These are phyloP conservation scores for Platyrinchus mystaceus DNA, from an alignment of 2,797 vertebrate species.

Conservation along the genomic window DNA sequence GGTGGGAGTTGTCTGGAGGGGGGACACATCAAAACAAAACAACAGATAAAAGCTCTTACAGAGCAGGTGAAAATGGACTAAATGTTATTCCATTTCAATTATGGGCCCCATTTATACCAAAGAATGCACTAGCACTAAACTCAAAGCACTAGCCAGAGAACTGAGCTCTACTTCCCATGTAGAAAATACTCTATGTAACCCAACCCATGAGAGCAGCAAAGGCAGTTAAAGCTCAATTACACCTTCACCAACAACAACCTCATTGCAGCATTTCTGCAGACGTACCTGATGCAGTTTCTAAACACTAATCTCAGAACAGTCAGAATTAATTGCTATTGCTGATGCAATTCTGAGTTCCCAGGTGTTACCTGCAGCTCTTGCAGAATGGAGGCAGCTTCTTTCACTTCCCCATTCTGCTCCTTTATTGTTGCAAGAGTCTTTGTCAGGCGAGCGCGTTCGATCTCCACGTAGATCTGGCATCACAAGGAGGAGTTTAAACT, in stretches of 20 bases:
- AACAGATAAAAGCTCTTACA: background rate
- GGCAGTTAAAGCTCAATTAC: background rate
- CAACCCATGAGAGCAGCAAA: background rate
- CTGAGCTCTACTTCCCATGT: background rate
- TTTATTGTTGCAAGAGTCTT: constrained; percentile 94
- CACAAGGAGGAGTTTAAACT: background rate
- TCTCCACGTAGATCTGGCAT: constrained; percentile 95
- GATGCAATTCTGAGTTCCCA: background rate
- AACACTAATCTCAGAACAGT: background rate
- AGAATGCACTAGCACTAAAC: background rate
- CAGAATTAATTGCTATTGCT: background rate
- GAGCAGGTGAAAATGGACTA: background rate
- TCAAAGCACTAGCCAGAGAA: background rate
- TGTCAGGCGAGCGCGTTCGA: constrained; percentile 94
- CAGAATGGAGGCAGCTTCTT: constrained; percentile 93
- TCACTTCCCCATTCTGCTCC: constrained; percentile 92
- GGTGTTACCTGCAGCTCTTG: constrained; percentile 91
- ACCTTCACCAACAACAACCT: background rate
- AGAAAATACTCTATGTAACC: background rate
- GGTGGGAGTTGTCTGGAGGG: background rate
- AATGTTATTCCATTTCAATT: background rate
- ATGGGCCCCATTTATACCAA: background rate
- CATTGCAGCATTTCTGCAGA: background rate
- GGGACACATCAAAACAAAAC: background rate
- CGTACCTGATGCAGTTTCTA: background rate